These are phyloP conservation scores for Epinephelus coioides DNA, from an alignment of 2,797 vertebrate genomes.

Conservation along the genomic window DNA sequence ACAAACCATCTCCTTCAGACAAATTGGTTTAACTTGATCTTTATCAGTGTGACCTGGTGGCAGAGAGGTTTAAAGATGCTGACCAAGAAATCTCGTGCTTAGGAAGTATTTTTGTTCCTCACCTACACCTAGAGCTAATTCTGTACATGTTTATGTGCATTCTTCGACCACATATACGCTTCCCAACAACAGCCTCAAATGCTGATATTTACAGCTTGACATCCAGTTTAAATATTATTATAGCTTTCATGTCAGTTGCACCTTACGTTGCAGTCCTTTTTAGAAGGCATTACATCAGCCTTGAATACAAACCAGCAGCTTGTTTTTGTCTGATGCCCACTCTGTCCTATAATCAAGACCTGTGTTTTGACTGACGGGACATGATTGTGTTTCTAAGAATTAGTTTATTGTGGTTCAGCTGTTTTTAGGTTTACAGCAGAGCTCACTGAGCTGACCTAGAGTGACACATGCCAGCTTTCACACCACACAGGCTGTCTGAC, in stretches of 20 bases:
- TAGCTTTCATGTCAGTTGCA: conserved; percentile 18
- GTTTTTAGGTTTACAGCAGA: conserved; percentile 22
- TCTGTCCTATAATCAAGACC: conserved; percentile 26
- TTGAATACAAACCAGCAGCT: conserved; percentile 22
- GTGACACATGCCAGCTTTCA: conserved; percentile 50
- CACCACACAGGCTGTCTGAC: conserved; percentile 50
- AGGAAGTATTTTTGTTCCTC: background rate
- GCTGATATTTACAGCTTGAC: background rate
- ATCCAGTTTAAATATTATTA: conserved; percentile 25
- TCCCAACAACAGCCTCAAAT: background rate
- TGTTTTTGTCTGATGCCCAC: conserved; percentile 23
- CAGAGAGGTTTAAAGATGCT: background rate
- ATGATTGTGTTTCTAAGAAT: conserved; percentile 29
- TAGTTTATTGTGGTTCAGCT: conserved; percentile 21
- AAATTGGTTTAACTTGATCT: background rate
- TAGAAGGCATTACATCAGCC: conserved; percentile 36
- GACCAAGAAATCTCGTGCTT: background rate
- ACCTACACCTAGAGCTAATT: background rate
- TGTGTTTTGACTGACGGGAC: conserved; percentile 4
- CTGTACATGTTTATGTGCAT: background rate
- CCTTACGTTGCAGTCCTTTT: background rate
- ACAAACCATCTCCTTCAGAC: too few species aligned
- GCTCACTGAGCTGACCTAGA: conserved; percentile 21
- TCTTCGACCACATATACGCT: background rate
- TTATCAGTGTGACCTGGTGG: background rate